Evolutionary conservation across 1,140 invertebrate species (phyloP).

Genomic region (Plodia interpunctella): DNA sequence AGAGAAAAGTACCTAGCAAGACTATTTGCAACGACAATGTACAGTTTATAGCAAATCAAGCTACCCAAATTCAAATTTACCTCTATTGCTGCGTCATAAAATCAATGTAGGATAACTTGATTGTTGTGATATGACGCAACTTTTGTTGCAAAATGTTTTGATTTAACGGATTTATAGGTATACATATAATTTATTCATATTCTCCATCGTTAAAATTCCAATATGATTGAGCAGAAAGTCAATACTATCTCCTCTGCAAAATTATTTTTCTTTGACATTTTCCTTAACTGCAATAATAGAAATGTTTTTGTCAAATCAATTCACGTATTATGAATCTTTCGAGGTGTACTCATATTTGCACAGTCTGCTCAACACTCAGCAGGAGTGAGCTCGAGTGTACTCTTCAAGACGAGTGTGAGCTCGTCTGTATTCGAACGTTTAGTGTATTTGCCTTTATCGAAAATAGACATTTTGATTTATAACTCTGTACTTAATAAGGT

Average conservation of each 20-base stretch:
- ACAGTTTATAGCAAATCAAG: no score
- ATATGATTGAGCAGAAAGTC: no score
- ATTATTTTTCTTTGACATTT: background rate
- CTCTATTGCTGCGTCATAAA: no score
- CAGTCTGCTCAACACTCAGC: conserved; percentile 44
- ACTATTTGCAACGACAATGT: background rate
- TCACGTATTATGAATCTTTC: conserved; percentile 27
- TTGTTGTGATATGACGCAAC: no score
- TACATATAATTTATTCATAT: no score
- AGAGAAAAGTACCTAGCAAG: background rate
- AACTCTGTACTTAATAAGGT: no score
- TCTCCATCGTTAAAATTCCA: no score
- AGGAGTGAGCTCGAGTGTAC: conserved; percentile 34
- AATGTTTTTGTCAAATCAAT: conserved; percentile 18
- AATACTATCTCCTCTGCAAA: background rate
- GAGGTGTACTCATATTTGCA: conserved; percentile 43
- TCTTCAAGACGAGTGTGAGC: conserved; percentile 45
- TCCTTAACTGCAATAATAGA: background rate
- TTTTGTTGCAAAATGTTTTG: no score
- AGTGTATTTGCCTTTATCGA: conserved; percentile 55
- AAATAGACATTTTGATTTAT: conserved; percentile 2
- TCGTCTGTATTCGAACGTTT: conserved; percentile 37
- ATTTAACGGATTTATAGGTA: no score
- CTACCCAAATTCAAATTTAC: no score
- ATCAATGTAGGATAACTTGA: no score